Evolutionary conservation across 2,888 invertebrate species (phyloP), one percentile per base, ranked within the genome.

Genomic region (Epiblema foenella): DNA sequence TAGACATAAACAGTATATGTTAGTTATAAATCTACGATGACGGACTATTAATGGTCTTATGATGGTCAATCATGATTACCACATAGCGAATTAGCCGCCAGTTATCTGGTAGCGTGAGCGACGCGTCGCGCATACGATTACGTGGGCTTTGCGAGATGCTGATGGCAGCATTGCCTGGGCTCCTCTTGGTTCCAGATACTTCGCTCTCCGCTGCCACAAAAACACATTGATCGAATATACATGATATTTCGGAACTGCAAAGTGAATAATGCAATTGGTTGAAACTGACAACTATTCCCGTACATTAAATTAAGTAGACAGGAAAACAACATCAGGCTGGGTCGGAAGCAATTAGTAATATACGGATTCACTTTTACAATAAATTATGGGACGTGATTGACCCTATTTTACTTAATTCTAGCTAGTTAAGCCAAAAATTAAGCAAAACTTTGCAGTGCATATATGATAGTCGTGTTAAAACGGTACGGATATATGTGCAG

Each of bases 1-100:
- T 51, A 20, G 15, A 46, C 29, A 42, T 9, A 24, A 33, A 52
- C 37, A 52, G n/a, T n/a, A n/a, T 37, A 63, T 33, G 10, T 24
- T 54, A 37, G 15, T 52, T 51, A 37, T 54, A 39, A 20, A 54
- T 8, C 46, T 56, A 37, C 54, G 49, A 71, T 66, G 70, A 62
- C 37, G 46, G 60, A 17, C 65, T 72, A 75, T 77, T 76, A 77
- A 77, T 79, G 77, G 76, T 75, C 78, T 78, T 69, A 78, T 83
- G 83, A 85, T 81, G 77, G 78, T 77, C 74, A 76, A 71, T 71
- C 75, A 77, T 82, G 80, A 85, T 86, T 83, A 86, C 80, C 79
- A 79, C 82, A 79, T 82, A 79, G 80, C 83, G 83, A 85, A 86
- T 87, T 85, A 85, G 83, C 85, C 81, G 77, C 17, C 66, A 76